These are phyloP conservation scores for Xenops minutus DNA, from an alignment of 2,797 vertebrate genomes.

Conservation along the genomic window DNA sequence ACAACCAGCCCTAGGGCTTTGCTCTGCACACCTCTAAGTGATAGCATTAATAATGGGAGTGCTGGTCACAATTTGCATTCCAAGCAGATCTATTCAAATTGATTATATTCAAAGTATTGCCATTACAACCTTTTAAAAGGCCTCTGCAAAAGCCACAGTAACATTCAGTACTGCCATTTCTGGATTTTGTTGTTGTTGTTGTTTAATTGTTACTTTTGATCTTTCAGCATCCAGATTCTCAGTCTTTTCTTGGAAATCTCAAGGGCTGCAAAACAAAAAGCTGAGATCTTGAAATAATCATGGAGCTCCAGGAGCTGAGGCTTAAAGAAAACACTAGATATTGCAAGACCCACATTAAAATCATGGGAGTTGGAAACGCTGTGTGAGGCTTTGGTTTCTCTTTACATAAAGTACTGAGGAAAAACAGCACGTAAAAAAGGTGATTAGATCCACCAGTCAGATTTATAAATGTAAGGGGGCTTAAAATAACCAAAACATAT, in stretches of 20 bases:
- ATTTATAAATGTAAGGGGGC: not conserved
- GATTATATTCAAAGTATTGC: not conserved
- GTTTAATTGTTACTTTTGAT: not conserved
- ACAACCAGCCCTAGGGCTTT: not conserved
- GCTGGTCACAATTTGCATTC: not conserved
- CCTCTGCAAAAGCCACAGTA: not conserved
- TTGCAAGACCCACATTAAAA: not conserved
- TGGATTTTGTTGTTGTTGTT: not conserved
- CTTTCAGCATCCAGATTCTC: not conserved
- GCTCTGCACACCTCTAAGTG: not conserved
- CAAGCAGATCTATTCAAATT: not conserved
- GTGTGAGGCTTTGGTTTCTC: conserved; percentile 36
- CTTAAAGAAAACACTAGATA: conserved; percentile 23
- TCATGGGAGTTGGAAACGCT: not conserved
- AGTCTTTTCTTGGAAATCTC: not conserved
- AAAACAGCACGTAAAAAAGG: not conserved
- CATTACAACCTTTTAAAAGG: not conserved
- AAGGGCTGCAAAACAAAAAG: not conserved
- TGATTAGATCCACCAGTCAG: conserved; percentile 8
- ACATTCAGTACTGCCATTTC: not conserved
- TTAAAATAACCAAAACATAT: conserved; percentile 15
- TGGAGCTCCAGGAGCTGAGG: not conserved
- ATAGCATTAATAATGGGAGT: not conserved
- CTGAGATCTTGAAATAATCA: not conserved
- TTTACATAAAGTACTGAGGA: not conserved